These are phyloP conservation scores for Hemiscyllium ocellatum DNA, from an alignment of 2,113 vertebrate genomes.

Conservation along the genomic window DNA sequence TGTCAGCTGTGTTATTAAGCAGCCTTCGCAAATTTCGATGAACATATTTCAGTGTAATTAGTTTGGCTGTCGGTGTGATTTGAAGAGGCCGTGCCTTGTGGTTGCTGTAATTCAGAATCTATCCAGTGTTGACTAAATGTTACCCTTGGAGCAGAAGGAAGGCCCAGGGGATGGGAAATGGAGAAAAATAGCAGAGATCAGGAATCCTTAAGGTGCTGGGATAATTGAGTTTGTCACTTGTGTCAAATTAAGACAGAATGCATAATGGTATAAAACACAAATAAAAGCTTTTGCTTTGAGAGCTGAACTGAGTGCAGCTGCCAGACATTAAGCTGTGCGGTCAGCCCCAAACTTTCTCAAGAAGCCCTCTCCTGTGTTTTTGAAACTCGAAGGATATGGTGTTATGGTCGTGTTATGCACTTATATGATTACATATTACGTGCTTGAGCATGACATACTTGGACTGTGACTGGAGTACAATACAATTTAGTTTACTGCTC, in stretches of 20 bases:
- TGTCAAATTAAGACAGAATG: not conserved
- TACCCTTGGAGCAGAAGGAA: not conserved
- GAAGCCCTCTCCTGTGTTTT: not conserved
- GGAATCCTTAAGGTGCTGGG: not conserved
- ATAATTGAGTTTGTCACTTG: not conserved
- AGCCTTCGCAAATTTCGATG: constrained; percentile 16
- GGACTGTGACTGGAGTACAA: not conserved
- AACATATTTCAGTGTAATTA: constrained; percentile 21
- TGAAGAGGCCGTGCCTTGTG: constrained; percentile 10
- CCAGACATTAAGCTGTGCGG: not conserved
- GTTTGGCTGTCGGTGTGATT: not conserved
- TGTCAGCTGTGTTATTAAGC: constrained; percentile 26
- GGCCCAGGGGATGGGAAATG: not conserved
- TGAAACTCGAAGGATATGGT: not conserved
- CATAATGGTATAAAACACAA: not conserved
- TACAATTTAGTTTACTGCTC: not conserved
- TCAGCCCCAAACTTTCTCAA: not conserved
- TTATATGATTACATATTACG: not conserved
- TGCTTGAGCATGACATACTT: not conserved
- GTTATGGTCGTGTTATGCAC: not conserved
- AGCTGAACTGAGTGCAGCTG: not conserved
- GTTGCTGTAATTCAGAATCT: constrained; percentile 9
- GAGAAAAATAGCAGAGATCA: not conserved
- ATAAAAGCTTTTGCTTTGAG: not conserved
- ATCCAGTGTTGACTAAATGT: not conserved